Percentiles rank a stretch among this genome's conserved stretches.
Conservation (phyloP, 2,888 invertebrate species). For the Teinopalpus imperialis region DNA sequence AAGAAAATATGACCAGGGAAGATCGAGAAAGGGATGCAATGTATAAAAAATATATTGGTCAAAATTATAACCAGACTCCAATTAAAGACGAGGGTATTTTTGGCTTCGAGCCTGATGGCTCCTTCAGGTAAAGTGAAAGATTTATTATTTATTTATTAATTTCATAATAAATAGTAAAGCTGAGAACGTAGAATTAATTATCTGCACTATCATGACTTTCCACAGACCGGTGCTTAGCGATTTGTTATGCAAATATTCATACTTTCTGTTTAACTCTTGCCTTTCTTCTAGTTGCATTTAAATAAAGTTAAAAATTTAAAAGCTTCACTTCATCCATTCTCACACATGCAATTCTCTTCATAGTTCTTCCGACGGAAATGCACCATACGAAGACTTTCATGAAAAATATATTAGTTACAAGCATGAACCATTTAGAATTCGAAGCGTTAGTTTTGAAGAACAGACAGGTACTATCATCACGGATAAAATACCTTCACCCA, state of each 20-base stretch:
- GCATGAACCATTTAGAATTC: conserved; percentile 88
- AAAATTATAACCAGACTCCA: conserved; percentile 80
- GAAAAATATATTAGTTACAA: conserved; percentile 88
- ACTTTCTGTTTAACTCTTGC: conserved; percentile 28
- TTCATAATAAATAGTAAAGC: conserved; percentile 2
- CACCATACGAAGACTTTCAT: conserved; percentile 88
- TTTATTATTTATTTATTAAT: neutral
- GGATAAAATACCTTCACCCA: conserved; percentile 58
- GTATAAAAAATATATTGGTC: conserved; percentile 64
- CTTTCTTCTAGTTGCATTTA: conserved; percentile 30
- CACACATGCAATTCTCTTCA: conserved; percentile 72
- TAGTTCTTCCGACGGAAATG: conserved; percentile 82
- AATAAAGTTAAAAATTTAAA: conserved; percentile 33
- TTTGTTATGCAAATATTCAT: conserved; percentile 8
- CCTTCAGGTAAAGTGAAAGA: conserved; percentile 63
- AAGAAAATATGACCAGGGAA: conserved; percentile 82
- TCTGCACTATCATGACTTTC: conserved; percentile 16
- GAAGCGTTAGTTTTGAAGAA: conserved; percentile 88
- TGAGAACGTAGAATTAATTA: conserved; percentile 9
- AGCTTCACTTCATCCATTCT: conserved; percentile 58
- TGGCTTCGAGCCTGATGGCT: conserved; percentile 76
- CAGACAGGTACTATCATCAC: conserved; percentile 62
- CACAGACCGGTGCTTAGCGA: conserved; percentile 6
- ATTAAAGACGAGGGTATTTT: conserved; percentile 83
- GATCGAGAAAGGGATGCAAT: conserved; percentile 70